Evolutionary conservation across 2,113 vertebrate genomes (phyloP).

Genomic region (Sardina pilchardus): DNA sequence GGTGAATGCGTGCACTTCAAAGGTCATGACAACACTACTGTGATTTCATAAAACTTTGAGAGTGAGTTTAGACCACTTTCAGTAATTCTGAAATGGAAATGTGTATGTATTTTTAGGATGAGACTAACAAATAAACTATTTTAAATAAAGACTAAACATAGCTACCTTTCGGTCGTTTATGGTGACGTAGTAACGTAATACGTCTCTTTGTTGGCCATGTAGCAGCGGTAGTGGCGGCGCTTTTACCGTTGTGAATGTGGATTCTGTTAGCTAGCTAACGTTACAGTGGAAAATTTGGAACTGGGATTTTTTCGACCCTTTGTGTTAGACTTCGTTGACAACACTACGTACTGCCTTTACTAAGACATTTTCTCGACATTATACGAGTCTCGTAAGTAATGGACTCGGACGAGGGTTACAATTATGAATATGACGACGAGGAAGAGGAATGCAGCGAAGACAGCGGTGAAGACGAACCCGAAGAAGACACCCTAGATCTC

Average conservation of each 20-base stretch:
- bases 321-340: constrained; percentile 36
- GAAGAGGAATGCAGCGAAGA: constrained; percentile 94
- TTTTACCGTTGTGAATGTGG: constrained; percentile 76
- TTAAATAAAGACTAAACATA: neutral
- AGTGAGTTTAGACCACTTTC: neutral
- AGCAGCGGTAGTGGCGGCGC: constrained; percentile 70
- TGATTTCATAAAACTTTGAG: neutral
- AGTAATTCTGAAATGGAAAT: neutral
- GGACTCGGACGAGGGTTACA: constrained; percentile 99
- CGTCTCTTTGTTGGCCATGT: constrained; percentile 92
- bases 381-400: constrained; percentile 66
- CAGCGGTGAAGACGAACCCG: constrained; percentile 89
- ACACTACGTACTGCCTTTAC: neutral
- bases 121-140: neutral
- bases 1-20: neutral
- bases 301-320: constrained; percentile 47
- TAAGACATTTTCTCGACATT: neutral
- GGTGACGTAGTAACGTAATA: constrained; percentile 70
- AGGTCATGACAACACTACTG: neutral
- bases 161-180: neutral
- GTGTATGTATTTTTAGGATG: neutral
- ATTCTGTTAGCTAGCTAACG: constrained; percentile 54
- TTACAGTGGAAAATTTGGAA: constrained; percentile 69
- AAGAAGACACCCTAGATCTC: constrained; percentile 93
- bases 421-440: constrained; percentile 97